Evolutionary conservation across 2,888 invertebrate genomes (phyloP).

Genomic region (Nasonia oneida): DNA sequence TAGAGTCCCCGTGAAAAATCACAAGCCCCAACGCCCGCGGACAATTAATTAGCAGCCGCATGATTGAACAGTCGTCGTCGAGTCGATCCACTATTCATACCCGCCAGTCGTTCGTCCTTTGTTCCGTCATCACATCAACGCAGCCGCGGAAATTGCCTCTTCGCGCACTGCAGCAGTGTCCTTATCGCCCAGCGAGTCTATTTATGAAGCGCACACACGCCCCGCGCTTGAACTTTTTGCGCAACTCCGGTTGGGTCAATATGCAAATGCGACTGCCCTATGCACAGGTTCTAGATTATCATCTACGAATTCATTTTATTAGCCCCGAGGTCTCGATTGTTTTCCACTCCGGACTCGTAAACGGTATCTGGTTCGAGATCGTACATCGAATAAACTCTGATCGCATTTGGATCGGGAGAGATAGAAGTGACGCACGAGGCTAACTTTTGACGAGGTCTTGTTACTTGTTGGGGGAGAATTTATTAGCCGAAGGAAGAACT

Average conservation of each 20-base stretch:
- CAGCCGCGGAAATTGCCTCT: background rate
- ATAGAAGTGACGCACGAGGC: background rate
- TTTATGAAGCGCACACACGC: background rate
- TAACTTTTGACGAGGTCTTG: conserved; percentile 1
- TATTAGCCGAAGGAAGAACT: background rate
- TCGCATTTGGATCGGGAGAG: background rate
- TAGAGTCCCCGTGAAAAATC: background rate
- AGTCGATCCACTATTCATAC: background rate
- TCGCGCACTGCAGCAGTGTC: background rate
- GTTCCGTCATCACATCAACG: background rate
- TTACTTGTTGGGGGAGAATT: background rate
- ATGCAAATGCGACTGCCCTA: background rate
- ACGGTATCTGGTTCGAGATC: background rate
- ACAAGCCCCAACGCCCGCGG: background rate
- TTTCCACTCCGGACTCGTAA: background rate
- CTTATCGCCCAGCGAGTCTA: background rate
- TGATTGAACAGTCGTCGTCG: conserved; percentile 1
- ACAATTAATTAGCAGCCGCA: conserved; percentile 1
- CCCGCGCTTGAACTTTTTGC: no score
- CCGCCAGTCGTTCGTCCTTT: background rate
- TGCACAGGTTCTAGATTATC: background rate
- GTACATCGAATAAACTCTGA: background rate
- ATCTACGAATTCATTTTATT: background rate
- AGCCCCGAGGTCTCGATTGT: background rate
- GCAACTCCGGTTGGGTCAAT: background rate